Conservation (phyloP, 2,113 vertebrate genomes). For the Ceyx melanurus region DNA sequence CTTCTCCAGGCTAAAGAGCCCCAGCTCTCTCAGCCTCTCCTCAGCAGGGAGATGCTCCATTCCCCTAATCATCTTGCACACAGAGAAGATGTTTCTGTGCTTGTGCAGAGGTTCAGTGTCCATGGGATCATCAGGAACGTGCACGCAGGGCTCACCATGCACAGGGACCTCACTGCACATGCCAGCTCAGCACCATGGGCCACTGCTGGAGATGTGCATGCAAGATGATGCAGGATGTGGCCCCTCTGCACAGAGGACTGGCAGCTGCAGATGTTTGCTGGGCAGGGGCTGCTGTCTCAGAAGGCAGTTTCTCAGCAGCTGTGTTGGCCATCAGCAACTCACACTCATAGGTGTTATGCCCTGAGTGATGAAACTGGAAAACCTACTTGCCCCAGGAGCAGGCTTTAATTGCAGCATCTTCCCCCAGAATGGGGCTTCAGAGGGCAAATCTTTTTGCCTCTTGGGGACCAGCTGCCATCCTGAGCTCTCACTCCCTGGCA, state of each 20-base stretch:
- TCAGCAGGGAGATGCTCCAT: too few species aligned
- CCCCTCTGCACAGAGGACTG: not conserved
- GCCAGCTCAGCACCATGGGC: rapidly evolving
- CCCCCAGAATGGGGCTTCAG: not conserved
- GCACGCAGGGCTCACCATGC: not conserved
- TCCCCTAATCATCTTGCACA: too few species aligned
- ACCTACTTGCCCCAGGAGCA: rapidly evolving
- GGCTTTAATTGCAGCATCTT: not conserved
- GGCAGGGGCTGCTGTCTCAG: not conserved
- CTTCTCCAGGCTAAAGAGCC: too few species aligned
- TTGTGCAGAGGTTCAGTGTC: not conserved
- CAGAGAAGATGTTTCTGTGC: not conserved
- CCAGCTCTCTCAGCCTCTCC: too few species aligned
- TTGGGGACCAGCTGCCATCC: not conserved
- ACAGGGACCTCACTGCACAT: not conserved
- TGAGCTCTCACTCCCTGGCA: not conserved
- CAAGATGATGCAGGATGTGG: not conserved
- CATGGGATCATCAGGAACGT: rapidly evolving
- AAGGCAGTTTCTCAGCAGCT: not conserved
- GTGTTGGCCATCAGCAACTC: not conserved
- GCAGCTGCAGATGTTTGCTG: not conserved
- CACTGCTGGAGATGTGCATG: rapidly evolving
- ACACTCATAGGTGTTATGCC: too few species aligned
- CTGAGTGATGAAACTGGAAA: not conserved
- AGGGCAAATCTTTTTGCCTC: not conserved